phyloP scores from a whole-genome alignment of 2,888 invertebrate species.

The Hirudinaria manillensis region DNA sequence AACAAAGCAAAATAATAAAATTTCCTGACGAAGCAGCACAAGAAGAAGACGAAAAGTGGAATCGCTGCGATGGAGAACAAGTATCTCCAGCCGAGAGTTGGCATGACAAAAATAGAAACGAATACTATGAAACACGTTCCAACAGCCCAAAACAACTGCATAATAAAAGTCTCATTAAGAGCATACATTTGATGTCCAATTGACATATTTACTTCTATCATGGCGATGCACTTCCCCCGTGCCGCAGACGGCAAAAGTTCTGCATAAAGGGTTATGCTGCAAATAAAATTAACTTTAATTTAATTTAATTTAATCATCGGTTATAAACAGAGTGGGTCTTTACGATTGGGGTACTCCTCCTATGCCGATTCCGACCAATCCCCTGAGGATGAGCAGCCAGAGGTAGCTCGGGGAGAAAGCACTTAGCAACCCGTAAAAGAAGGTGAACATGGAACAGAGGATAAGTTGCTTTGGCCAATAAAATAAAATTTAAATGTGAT shows the following conservation, averaged over 20 bases:
- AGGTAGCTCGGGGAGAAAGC: constrained; percentile 82
- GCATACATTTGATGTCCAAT: not conserved
- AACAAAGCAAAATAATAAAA: not conserved
- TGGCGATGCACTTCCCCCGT: constrained; percentile 86
- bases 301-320: not conserved
- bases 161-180: constrained; percentile 26
- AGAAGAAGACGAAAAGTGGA: constrained; percentile 72
- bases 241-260: constrained; percentile 90
- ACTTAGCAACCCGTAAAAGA: constrained; percentile 83
- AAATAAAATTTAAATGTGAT: not conserved
- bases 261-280: constrained; percentile 85
- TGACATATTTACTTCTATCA: constrained; percentile 72
- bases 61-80: constrained; percentile 82
- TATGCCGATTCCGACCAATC: constrained; percentile 88
- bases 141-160: constrained; percentile 77
- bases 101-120: constrained; percentile 82
- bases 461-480: constrained; percentile 61
- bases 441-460: constrained; percentile 79
- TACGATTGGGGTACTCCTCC: constrained; percentile 95
- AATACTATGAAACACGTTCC: constrained; percentile 89
- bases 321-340: constrained; percentile 56
- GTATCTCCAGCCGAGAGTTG: constrained; percentile 83
- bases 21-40: constrained; percentile 54
- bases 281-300: constrained; percentile 44
- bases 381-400: constrained; percentile 82